Conservation (phyloP, 2,888 invertebrate genomes). For the Acrobasis repandana region DNA sequence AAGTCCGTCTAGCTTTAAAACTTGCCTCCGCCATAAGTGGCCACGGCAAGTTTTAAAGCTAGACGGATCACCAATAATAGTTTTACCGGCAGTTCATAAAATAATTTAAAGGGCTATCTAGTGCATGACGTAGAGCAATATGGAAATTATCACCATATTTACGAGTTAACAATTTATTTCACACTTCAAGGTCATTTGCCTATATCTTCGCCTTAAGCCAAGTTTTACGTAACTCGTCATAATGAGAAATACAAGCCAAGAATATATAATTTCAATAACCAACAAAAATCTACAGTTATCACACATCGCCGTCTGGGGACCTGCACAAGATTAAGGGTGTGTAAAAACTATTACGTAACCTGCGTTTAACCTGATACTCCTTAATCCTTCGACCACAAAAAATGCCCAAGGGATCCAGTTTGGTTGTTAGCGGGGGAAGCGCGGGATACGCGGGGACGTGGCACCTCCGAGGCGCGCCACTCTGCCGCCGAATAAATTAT, state of each 20-base stretch:
- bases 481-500: slow-evolving; percentile 81
- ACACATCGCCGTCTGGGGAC: slow-evolving; percentile 34
- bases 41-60: too few species aligned
- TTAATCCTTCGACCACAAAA: slow-evolving; percentile 68
- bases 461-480: slow-evolving; percentile 77
- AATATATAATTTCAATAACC: slow-evolving; percentile 29
- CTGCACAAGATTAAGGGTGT: slow-evolving; percentile 66
- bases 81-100: too few species aligned
- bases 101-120: too few species aligned
- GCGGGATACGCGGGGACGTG: slow-evolving; percentile 50
- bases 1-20: too few species aligned
- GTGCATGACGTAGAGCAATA: too few species aligned
- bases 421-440: slow-evolving; percentile 43
- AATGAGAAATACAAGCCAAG: neutral
- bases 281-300: slow-evolving; percentile 31
- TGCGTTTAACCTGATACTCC: slow-evolving; percentile 73
- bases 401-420: slow-evolving; percentile 65
- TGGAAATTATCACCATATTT: too few species aligned
- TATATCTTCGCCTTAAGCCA: too few species aligned
- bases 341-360: slow-evolving; percentile 77
- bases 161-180: too few species aligned
- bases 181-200: too few species aligned
- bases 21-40: too few species aligned
- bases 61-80: too few species aligned
- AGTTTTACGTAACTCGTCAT: too few species aligned